These are phyloP conservation scores for Perca flavescens DNA, from an alignment of 2,113 vertebrate species.

Conservation along the genomic window DNA sequence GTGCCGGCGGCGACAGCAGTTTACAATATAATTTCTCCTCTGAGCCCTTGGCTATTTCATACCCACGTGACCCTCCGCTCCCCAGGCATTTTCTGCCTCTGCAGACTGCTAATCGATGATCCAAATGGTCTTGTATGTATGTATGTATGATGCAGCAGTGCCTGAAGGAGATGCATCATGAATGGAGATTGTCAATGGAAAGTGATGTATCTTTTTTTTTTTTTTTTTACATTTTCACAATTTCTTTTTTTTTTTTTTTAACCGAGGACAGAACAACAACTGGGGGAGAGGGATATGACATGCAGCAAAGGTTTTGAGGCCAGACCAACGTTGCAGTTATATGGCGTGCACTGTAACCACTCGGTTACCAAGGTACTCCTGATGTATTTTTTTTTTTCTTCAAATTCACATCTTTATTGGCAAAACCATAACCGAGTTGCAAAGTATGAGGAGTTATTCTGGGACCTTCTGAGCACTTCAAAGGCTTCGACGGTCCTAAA, in stretches of 20 bases:
- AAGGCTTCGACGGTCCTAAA: background rate
- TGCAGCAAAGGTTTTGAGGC: too few species aligned
- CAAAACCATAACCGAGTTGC: background rate
- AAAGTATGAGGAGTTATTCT: background rate
- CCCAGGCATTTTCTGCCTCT: conserved; percentile 11
- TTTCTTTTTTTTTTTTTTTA: too few species aligned
- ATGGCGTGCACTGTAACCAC: too few species aligned
- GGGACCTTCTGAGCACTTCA: background rate
- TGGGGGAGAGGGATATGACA: too few species aligned
- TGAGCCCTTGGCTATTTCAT: conserved; percentile 42
- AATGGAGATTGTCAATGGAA: conserved; percentile 22
- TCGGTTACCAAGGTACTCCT: too few species aligned
- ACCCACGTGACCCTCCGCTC: conserved; percentile 39
- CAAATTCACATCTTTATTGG: background rate
- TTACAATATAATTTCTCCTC: conserved; percentile 50
- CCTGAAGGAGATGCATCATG: conserved; percentile 48
- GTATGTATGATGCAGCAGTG: conserved; percentile 43
- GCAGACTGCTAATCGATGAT: conserved; percentile 64
- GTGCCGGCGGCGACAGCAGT: conserved; percentile 18
- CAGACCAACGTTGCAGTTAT: too few species aligned
- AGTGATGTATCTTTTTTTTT: conserved; percentile 11
- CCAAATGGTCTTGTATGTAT: conserved; percentile 55
- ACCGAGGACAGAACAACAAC: too few species aligned
- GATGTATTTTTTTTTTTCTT: background rate
- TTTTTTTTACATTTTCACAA: too few species aligned